Conservation (phyloP, 2,797 vertebrate species). For the Crypturellus tataupa region DNA sequence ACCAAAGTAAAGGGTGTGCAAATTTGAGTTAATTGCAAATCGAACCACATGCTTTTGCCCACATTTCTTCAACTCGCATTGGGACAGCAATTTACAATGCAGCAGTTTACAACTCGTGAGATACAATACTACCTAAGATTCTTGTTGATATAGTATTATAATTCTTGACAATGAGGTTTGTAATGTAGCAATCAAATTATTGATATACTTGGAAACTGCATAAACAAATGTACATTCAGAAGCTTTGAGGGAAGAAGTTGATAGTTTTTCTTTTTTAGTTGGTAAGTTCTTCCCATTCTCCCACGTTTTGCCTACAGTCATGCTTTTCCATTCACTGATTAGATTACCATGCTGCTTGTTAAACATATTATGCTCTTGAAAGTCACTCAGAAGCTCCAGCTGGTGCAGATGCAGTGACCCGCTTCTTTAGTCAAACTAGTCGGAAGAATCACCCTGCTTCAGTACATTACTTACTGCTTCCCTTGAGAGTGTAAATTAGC, state of each 20-base stretch:
- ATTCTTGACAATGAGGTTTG: not conserved
- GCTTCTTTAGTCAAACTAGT: slow-evolving; percentile 5
- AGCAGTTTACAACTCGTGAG: not conserved
- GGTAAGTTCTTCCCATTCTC: slow-evolving; percentile 23
- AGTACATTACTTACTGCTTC: not conserved
- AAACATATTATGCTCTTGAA: slow-evolving; percentile 64
- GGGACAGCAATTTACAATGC: not conserved
- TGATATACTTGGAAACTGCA: not conserved
- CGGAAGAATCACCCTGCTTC: slow-evolving; percentile 8
- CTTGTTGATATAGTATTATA: not conserved
- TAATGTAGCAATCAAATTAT: not conserved
- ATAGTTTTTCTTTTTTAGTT: slow-evolving; percentile 1
- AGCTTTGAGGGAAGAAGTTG: not conserved
- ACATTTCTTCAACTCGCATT: not conserved
- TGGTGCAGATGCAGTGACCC: slow-evolving; percentile 66
- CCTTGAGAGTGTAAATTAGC: slow-evolving; percentile 17
- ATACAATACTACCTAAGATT: not conserved
- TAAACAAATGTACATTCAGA: not conserved
- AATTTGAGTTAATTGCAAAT: not conserved
- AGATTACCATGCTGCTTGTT: slow-evolving; percentile 67
- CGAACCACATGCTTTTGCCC: not conserved
- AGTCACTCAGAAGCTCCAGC: slow-evolving; percentile 61
- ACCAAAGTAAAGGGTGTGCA: not conserved
- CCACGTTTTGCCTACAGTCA: slow-evolving; percentile 57
- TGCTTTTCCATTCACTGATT: slow-evolving; percentile 69